Base-by-base conservation (phyloP, 2,888 invertebrate genomes). In the Drosophila setosimentum region DNA sequence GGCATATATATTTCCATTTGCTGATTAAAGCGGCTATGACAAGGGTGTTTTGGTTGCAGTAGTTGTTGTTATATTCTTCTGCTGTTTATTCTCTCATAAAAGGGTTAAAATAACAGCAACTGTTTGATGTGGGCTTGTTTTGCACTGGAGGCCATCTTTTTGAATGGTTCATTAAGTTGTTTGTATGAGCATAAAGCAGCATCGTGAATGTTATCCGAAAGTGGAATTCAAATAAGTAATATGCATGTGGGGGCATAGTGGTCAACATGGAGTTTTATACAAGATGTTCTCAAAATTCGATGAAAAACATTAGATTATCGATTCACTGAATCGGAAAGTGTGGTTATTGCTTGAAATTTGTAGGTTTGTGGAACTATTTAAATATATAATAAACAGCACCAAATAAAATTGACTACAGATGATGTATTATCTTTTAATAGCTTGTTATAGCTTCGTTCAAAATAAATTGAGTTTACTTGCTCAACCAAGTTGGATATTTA, bases 81-180 rank as follows among this genome's bases (percentile, higher is more conserved):
- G 35, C 51, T 64, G 55, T 57, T 55, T 54, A 37, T 50, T 67
- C 33, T 66, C 30, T 27, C 37, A 67, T 62, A 74, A 67, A 83
- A 83, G 85, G 85, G 88, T 87, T 85, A 71, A 76, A 81, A 83
- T 83, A 83, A 79, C 72, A 73, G 66, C 69, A 84, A 76, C 78
- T 87, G 82, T 84, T 87, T 84, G 85, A 84, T 84, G 87, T 84
- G 80, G 73, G 62, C 76, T 65, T 61, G 40, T 21, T 57, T 49
- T 24, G 35, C 32, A 18, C 48, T 45, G 50, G 51, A 16, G 16
- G n/a, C 57, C 35, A 58, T 69, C 57, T 79, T 62, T 68, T 61
- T 74, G 71, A 74, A 85, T 79, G 85, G 72, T 85, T 85, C 87
- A 87, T 85, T 85, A 87, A 79, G 78, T 67, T 78, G 73, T 84